Conservation (phyloP, 1,140 invertebrate species). For the Cotesia glomerata region DNA sequence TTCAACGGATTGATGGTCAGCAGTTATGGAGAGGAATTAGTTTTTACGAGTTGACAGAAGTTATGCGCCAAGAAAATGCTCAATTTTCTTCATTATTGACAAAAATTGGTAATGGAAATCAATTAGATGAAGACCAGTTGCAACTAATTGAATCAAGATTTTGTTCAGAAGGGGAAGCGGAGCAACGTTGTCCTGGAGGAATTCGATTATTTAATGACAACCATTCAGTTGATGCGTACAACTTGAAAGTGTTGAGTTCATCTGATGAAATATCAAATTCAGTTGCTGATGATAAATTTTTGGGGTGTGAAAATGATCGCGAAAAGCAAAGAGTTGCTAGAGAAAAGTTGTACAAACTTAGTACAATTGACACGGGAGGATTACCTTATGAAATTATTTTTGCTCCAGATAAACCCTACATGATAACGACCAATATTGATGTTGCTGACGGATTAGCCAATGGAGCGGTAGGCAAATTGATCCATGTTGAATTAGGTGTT, state of each 20-base stretch:
- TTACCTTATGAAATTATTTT: slow-evolving; percentile 9
- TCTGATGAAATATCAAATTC: slow-evolving; percentile 10
- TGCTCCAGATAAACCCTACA: not conserved
- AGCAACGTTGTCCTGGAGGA: too few species aligned
- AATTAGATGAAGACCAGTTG: too few species aligned
- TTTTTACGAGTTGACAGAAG: too few species aligned
- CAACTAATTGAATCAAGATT: too few species aligned
- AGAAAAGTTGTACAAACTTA: not conserved
- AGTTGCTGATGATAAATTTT: not conserved
- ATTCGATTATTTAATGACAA: too few species aligned
- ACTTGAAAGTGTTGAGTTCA: slow-evolving; percentile 36
- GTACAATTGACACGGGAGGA: slow-evolving; percentile 1
- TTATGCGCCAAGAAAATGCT: too few species aligned
- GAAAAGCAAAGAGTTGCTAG: not conserved
- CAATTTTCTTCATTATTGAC: too few species aligned
- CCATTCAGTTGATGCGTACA: slow-evolving; percentile 34
- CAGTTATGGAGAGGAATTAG: too few species aligned
- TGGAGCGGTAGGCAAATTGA: not conserved
- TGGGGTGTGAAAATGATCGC: not conserved
- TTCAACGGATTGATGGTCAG: too few species aligned
- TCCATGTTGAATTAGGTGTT: not conserved
- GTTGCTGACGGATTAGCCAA: not conserved
- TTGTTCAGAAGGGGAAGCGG: too few species aligned
- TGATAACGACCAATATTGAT: slow-evolving; percentile 9
- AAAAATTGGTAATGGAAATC: too few species aligned